A percentile compares a stretch with the other conserved stretches of the same genome.
These are phyloP conservation scores for Polydrusus pterygomalis DNA, from an alignment of 2,888 invertebrate species.

Conservation along the genomic window DNA sequence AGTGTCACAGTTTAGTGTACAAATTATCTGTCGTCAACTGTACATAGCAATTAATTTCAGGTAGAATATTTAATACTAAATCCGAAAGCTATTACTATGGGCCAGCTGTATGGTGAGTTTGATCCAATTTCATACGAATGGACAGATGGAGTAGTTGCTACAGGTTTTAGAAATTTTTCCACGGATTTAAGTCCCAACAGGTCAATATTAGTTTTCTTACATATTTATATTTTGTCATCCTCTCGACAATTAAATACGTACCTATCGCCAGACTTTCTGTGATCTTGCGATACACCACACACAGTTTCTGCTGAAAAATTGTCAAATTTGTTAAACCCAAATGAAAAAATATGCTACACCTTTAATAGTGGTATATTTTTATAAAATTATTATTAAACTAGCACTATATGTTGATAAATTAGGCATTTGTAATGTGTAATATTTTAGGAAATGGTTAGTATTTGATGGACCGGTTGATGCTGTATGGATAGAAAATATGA, in stretches of 20 bases:
- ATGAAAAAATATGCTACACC: no score
- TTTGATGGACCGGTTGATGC: constrained; percentile 95
- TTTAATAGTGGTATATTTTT: no score
- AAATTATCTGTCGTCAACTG: no score
- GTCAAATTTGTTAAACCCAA: no score
- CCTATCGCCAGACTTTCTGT: no score
- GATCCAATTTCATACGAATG: constrained; percentile 93
- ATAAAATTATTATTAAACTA: no score
- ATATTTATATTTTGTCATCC: no score
- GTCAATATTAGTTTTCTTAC: neutral
- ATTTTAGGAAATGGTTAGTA: constrained; percentile 88
- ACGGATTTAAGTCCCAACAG: constrained; percentile 80
- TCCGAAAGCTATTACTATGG: constrained; percentile 95
- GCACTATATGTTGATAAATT: no score
- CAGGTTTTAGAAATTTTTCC: constrained; percentile 85
- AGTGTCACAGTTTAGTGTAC: no score
- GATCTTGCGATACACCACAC: no score
- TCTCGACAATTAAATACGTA: no score
- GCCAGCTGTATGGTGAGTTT: constrained; percentile 93
- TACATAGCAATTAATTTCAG: constrained; percentile 62
- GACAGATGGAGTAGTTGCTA: constrained; percentile 91
- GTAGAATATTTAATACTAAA: constrained; percentile 89
- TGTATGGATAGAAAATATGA: constrained; percentile 94
- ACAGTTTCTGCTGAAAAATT: no score
- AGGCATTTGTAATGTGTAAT: neutral